Percentiles rank a stretch among this genome's conserved stretches.
phyloP scores from a whole-genome alignment of 2,888 invertebrate species.

The Eubasilissa splendida region DNA sequence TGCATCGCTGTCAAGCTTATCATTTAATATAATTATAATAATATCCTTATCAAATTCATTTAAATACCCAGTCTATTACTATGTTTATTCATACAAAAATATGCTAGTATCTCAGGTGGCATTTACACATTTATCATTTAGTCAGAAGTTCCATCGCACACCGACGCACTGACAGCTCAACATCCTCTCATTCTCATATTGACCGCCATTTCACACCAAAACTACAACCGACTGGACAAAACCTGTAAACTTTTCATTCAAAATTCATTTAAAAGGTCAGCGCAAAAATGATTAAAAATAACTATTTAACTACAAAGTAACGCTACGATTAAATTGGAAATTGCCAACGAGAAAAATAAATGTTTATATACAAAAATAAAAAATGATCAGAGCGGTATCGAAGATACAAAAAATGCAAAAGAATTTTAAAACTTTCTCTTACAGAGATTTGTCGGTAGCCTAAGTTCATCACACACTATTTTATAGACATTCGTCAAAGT shows the following conservation, averaged over 20 bases:
- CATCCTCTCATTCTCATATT: not conserved
- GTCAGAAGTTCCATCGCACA: too few species aligned
- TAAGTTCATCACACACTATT: not conserved
- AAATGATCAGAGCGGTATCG: not conserved
- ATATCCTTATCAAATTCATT: constrained; percentile 42
- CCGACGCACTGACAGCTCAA: not conserved
- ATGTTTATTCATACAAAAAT: constrained; percentile 36
- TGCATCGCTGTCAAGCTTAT: constrained; percentile 44
- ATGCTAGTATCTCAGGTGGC: constrained; percentile 20
- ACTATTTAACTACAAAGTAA: not conserved
- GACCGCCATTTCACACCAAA: not conserved
- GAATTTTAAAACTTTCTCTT: not conserved
- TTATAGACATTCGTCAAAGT: not conserved
- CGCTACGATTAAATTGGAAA: not conserved
- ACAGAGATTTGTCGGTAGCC: not conserved
- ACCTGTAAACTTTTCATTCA: constrained; percentile 6
- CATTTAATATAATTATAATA: constrained; percentile 38
- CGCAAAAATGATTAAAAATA: constrained; percentile 8
- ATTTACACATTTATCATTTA: constrained; percentile 11
- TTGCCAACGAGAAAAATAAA: not conserved
- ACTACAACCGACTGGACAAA: not conserved
- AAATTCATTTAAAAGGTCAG: constrained; percentile 20
- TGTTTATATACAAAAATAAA: constrained; percentile 29
- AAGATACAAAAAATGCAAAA: not conserved
- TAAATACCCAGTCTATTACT: constrained; percentile 35